These are phyloP conservation scores for Ophraella communa DNA, from an alignment of 2,888 invertebrate genomes.

Conservation along the genomic window DNA sequence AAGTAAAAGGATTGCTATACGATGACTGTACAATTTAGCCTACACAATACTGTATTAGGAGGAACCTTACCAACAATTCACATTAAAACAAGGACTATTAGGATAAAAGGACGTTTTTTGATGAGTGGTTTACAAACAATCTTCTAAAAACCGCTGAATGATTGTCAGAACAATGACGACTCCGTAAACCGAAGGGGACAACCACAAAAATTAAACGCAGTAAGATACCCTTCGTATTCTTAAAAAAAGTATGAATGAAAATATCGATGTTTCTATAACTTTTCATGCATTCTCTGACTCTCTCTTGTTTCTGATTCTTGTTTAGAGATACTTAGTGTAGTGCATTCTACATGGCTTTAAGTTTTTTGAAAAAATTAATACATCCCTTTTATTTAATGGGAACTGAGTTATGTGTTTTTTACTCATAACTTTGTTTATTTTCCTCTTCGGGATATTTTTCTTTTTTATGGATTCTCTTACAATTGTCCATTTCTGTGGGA, in stretches of 20 bases:
- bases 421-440: no score
- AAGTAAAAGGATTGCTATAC: background rate
- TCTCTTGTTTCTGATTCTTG: no score
- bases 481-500: no score
- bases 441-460: no score
- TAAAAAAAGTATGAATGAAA: background rate
- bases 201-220: conserved; percentile 3
- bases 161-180: conserved; percentile 37
- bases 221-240: background rate
- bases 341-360: no score
- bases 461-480: no score
- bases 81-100: conserved; percentile 23
- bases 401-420: no score
- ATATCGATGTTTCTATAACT: no score
- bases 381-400: no score
- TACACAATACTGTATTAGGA: background rate
- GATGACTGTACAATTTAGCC: background rate
- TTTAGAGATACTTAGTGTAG: no score
- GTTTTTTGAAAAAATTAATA: no score
- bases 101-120: conserved; percentile 39
- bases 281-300: no score
- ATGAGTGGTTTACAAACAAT: conserved; percentile 37
- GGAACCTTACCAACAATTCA: conserved; percentile 3
- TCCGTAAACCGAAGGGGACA: conserved; percentile 15
- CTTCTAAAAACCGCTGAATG: conserved; percentile 32